Conservation (phyloP, 2,113 vertebrate genomes). For the Pteruthius melanotis region DNA sequence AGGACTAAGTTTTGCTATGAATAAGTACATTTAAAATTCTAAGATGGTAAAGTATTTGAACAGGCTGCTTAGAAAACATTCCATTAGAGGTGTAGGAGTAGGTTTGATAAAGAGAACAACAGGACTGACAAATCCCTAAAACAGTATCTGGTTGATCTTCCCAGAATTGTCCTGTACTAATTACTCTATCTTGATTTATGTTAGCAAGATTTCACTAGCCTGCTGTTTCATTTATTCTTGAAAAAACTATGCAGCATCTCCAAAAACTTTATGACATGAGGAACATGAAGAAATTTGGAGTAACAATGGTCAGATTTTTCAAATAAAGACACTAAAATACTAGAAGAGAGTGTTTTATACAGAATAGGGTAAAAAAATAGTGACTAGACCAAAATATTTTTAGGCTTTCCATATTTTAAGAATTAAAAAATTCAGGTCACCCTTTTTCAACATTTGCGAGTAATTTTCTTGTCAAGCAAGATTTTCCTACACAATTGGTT, state of each 20-base stretch:
- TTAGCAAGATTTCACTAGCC: not conserved
- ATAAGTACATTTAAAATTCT: not conserved
- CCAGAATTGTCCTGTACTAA: not conserved
- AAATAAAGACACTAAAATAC: not conserved
- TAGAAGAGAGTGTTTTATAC: not conserved
- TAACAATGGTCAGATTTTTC: not conserved
- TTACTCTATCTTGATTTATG: not conserved
- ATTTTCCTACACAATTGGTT: not conserved
- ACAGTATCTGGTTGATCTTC: not conserved
- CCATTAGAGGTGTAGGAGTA: not conserved
- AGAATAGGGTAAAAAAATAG: not conserved
- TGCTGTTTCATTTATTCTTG: not conserved
- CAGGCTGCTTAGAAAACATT: not conserved
- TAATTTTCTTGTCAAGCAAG: not conserved
- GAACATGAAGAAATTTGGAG: not conserved
- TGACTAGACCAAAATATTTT: not conserved
- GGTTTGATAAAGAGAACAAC: not conserved
- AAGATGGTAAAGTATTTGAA: not conserved
- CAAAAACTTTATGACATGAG: not conserved
- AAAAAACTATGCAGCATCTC: not conserved
- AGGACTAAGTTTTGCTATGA: not conserved
- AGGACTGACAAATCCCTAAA: not conserved
- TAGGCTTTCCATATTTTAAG: not conserved
- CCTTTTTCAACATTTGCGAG: not conserved
- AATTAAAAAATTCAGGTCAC: not conserved